Conservation (phyloP, 2,888 invertebrate genomes). For the Acrobasis suavella region DNA sequence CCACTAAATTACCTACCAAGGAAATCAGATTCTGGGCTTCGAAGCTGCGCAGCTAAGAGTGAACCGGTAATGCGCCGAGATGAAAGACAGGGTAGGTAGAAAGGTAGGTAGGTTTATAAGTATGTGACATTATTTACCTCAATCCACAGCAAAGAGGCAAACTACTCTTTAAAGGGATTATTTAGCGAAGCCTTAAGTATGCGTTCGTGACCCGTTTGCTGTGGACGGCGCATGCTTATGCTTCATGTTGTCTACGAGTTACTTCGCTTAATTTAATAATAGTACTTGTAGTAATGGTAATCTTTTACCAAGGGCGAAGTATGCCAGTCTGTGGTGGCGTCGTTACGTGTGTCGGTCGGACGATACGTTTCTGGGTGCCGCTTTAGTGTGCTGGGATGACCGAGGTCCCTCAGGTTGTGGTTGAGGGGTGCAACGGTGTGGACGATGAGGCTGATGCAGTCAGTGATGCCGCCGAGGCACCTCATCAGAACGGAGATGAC, state of each 20-base stretch:
- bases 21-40: no score
- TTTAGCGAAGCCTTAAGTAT: slow-evolving; percentile 68
- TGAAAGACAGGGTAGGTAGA: neutral
- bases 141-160: slow-evolving; percentile 37
- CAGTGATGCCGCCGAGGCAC: slow-evolving; percentile 44
- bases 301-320: slow-evolving; percentile 77
- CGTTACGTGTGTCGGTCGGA: slow-evolving; percentile 57
- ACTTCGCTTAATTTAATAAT: slow-evolving; percentile 81
- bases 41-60: no score
- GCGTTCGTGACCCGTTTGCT: slow-evolving; percentile 79
- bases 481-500: slow-evolving; percentile 59
- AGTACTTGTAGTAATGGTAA: slow-evolving; percentile 74
- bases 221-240: slow-evolving; percentile 73
- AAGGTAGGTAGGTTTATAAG: neutral
- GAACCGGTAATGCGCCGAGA: no score
- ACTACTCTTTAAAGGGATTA: slow-evolving; percentile 77
- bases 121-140: slow-evolving; percentile 27
- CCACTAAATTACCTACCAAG: no score
- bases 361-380: slow-evolving; percentile 43
- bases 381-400: slow-evolving; percentile 57
- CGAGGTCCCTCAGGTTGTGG: slow-evolving; percentile 66
- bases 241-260: slow-evolving; percentile 66
- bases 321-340: slow-evolving; percentile 66
- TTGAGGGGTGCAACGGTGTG: slow-evolving; percentile 72
- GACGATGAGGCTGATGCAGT: slow-evolving; percentile 48